Evolutionary conservation across 2,113 vertebrate species (phyloP), one percentile per base, ranked within the genome.

Genomic region (Myotis yumanensis): DNA sequence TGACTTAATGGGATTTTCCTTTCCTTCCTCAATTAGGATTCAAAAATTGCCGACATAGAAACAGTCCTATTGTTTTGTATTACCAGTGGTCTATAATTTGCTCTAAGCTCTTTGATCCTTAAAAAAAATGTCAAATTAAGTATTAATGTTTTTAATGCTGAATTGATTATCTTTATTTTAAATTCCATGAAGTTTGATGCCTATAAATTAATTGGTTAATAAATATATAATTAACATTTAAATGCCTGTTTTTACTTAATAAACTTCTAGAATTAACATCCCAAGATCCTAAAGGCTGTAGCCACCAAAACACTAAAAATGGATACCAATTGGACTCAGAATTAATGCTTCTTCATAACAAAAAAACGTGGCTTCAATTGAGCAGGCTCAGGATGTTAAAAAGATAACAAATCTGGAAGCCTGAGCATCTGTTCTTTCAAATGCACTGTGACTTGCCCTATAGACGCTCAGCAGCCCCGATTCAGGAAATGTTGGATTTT

Each of bases 401-500:
- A 79, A 89, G 77, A 90, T 64, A 73, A 80, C 40, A 69, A 72
- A 51, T 77, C 48, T 72, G 54, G 22, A 86, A 83, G 51, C 17
- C 35, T 23, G 10, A 46, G 76, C 23, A 10, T 81, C 82, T 62
- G 8, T 51, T 75, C 35, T 17, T 48, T 83, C 90, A 90, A 77
- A 83, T 10, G 16, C 52, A 76, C 73, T 86, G 32, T 68, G 94
- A 52, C n/a, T 86, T 90, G 37, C 37, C 52, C 59, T 35, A 37
- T 69, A 80, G 2, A 79, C 77, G 77, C 93, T 35, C 89, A 95
- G 84, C 40, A 64, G 72, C 64, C 93, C 86, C 81, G 54, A 12
- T 81, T 82, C 86, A 96, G 87, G 90, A 96, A 96, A 96, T 83
- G 83, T 80, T 97, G 95, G 76, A 73, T 93, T 93, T 81, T 91